Base-by-base conservation (phyloP, 2,113 vertebrate genomes). In the Phylloscopus trochilus region DNA sequence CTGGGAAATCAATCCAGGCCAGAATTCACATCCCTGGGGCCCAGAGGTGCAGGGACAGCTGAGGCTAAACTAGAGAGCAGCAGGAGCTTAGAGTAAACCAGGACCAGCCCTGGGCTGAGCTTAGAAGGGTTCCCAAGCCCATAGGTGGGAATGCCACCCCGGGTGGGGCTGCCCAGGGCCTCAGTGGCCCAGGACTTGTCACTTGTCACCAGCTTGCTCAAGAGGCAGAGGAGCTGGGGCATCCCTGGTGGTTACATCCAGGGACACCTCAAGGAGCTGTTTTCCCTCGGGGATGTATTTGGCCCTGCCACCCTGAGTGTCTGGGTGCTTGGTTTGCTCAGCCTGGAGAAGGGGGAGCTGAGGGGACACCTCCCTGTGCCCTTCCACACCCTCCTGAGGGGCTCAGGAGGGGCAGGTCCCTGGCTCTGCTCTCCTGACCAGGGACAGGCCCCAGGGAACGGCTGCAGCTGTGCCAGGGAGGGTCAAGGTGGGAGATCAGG, bases 11-110 rank as follows among this genome's bases (percentile, higher is more conserved):
- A 43, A 0, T 15, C 6, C 28, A 39, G 23, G 15, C 53, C 53
- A 31, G 23, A 11, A 21, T 51, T 63, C 43, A n/a, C 10, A 27
- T 17, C 47, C 19, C 10, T 11, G 52, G 6, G 3, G 1, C 6
- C 17, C 18, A 28, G 2, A 58, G 4, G 1, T 28, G 13, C 9
- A 63, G 24, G 7, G 1, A 1, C 13, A 51, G 13, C 63, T 51
- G 7, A 7, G 6, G 4, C 16, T 60, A 18, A 56, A 17, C 60
- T n/a, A 3, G 5, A 53, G 19, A 44, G 16, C 43, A 63, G 24
- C 51, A 26, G 5, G 4, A 6, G 3, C 30, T 46, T 46, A 70
- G 17, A 44, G 49, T 15, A 47, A 46, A 8, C 1, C 2, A 39
- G 26, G 1, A 37, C 3, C 21, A 28, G 3, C 24, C 11, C 59